Evolutionary conservation across 1,140 invertebrate genomes (phyloP).

Genomic region (Neomicropteryx cornuta): DNA sequence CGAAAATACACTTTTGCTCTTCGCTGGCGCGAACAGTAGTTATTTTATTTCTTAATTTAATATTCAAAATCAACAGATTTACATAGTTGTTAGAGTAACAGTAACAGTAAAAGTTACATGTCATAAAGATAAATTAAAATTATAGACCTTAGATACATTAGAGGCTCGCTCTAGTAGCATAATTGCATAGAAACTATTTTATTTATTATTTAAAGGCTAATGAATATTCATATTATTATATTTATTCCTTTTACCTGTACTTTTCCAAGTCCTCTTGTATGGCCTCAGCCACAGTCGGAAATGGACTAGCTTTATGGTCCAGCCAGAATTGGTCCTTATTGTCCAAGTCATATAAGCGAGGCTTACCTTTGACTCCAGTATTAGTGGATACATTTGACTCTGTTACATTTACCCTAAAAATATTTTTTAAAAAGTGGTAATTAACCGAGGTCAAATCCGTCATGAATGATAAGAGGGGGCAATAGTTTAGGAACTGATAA

Average conservation of each 20-base stretch:
- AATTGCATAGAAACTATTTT: conserved; percentile 1
- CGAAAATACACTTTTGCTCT: no score
- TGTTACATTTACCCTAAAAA: conserved; percentile 31
- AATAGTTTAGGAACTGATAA: no score
- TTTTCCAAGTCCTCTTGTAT: conserved; percentile 97
- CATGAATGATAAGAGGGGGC: no score
- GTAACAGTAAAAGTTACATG: no score
- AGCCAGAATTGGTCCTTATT: conserved; percentile 85
- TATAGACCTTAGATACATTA: no score
- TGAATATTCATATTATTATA: not conserved
- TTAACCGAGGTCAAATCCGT: no score
- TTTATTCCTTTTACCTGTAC: conserved; percentile 43
- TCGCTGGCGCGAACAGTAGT: no score
- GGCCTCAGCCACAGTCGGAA: conserved; percentile 94
- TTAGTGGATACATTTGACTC: conserved; percentile 30
- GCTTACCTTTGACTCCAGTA: conserved; percentile 57
- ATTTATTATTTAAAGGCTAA: not conserved
- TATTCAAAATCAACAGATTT: no score
- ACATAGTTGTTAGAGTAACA: no score
- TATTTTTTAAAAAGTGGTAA: not conserved
- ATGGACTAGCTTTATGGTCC: conserved; percentile 90
- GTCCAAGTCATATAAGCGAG: conserved; percentile 85
- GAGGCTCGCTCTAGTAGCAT: no score
- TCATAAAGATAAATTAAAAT: no score
- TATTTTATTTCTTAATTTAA: no score